Evolutionary conservation across 1,140 invertebrate genomes (phyloP), one percentile per base, ranked within the genome.

Genomic region (Fragariocoptes setiger): DNA sequence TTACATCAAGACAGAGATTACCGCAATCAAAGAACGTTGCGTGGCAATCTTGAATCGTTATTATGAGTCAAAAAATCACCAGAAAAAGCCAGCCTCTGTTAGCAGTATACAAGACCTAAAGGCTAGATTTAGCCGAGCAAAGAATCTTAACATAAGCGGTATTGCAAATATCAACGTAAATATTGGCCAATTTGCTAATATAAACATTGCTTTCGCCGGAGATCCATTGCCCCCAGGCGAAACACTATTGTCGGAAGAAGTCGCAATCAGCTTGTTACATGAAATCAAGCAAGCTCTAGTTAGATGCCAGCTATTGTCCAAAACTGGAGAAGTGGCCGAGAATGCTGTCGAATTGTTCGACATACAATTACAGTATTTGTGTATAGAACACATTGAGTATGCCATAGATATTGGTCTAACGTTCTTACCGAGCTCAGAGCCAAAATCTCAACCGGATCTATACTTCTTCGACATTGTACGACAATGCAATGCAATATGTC

Each of bases 401-500:
- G 86, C 85, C 0, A 50, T 95, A 8, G 88, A 95, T 56, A 54
- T 95, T 16, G 86, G 78, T 0, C 58, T 95, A 36, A 77, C 88
- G 47, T 55, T 52, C 20, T 64, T 95, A 44, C 83, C 88, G 0
- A 70, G 85, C 20, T 72, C 79, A 2, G 86, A 95, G 57, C 76
- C 72, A 42, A 69, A 70, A 49, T 60, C 54, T 43, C 69, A 72
- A 67, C 86, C 49, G 58, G 65, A 82, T 54, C 70, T 92, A 38
- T 75, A 86, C 55, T 95, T 95, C 60, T 92, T 95, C 53, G 76
- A 80, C 55, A 71, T 86, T 14, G 74, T 86, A 3, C 72, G 78
- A 47, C 79, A 92, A 56, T 75, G 77, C n/a, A 92, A 90, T 56
- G 76, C 76, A 37, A 83, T 95, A 42, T 74, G 86, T n/a, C 76